phyloP scores from a whole-genome alignment of 92 coral and sea anemone species.

The Virgularia gustaviana region DNA sequence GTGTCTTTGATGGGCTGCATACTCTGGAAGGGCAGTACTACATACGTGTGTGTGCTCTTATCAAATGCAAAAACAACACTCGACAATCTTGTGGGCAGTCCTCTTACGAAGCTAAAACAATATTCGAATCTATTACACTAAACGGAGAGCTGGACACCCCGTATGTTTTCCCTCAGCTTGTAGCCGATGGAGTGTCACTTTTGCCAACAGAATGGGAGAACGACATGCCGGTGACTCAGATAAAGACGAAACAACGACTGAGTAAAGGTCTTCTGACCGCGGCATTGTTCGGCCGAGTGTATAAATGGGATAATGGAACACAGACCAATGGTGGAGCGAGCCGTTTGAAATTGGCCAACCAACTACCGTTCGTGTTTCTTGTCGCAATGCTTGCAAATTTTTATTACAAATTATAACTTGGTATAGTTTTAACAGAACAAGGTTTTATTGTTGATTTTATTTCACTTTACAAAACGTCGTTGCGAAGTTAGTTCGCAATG shows the following conservation, averaged over 20 bases:
- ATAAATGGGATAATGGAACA: conserved; percentile 51
- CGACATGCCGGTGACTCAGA: conserved; percentile 42
- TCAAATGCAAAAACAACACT: conserved; percentile 52
- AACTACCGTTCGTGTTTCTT: too few species aligned
- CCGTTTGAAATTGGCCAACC: too few species aligned
- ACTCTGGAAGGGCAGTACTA: conserved; percentile 66
- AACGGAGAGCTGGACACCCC: conserved; percentile 43
- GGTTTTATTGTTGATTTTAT: too few species aligned
- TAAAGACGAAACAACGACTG: conserved; percentile 53
- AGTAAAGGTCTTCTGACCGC: conserved; percentile 65
- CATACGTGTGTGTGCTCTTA: conserved; percentile 57
- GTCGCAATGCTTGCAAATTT: too few species aligned
- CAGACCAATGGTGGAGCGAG: too few species aligned
- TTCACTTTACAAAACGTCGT: too few species aligned
- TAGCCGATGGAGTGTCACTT: conserved; percentile 64
- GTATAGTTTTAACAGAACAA: too few species aligned
- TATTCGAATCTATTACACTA: conserved; percentile 55
- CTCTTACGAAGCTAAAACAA: conserved; percentile 52
- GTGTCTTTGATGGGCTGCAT: conserved; percentile 71
- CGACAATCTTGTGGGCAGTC: conserved; percentile 62
- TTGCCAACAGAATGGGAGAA: conserved; percentile 67
- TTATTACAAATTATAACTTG: too few species aligned
- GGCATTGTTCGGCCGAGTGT: conserved; percentile 66
- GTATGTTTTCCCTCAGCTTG: conserved; percentile 62
- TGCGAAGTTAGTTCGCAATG: too few species aligned